Evolutionary conservation across 2,888 invertebrate species (phyloP), one percentile per base, ranked within the genome.

Genomic region (Drosophila pseudotakahashii): DNA sequence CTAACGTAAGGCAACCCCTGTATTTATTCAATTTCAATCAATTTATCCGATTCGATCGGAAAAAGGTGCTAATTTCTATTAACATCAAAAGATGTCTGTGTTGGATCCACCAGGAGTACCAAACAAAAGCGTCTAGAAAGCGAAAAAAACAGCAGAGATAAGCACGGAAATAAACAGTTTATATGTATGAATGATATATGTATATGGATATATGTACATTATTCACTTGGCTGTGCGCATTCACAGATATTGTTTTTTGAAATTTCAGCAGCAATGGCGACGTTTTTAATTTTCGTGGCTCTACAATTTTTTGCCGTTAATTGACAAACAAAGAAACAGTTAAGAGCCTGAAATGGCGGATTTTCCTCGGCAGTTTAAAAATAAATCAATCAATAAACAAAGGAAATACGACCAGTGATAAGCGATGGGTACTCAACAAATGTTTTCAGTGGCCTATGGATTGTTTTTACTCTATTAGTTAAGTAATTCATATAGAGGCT

Each of bases 381-480:
- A 73, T 62, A 75, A 67, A 70, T 68, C 47, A 77, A 73, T 66
- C 64, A 67, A 69, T 51, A 67, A 81, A 75, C 81, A 81, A 77
- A 78, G 69, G 73, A 58, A 64, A 37, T 53, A 26, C 11, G 30
- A 23, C 47, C 44, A 52, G 26, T 44, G 61, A 39, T 34, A 63
- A 52, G 42, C 34, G 14, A 34, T 50, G 32, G 9, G 13, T 6
- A 16, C 37, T 26, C 32, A 36, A 44, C 52, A 53, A 68, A 58
- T 67, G 47, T 36, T 32, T 52, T 52, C 39, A n/a, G 13, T 14
- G 19, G 44, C 16, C 42, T 37, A 41, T 53, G 36, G 19, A 26
- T 48, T 30, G n/a, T n/a, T 26, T n/a, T 34, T 63, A 36, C n/a
- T 19, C n/a, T 63, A 42, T 6, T 16, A 41, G 30, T 50, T 19